Conservation (phyloP, 1,140 invertebrate genomes). For the Drosophila varians region DNA sequence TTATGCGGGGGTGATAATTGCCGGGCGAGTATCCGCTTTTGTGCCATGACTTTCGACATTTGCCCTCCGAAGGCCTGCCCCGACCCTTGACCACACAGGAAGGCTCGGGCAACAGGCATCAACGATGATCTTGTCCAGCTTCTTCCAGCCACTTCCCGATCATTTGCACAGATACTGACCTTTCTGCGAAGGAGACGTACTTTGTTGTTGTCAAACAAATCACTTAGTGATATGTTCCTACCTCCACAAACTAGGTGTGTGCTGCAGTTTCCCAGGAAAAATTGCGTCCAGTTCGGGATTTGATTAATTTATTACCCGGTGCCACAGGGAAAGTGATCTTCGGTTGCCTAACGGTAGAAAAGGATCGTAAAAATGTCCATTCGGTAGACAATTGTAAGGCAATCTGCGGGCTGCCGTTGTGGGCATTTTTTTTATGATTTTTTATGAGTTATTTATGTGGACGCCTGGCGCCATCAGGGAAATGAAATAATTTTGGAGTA, state of each 20-base stretch:
- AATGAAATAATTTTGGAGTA: constrained; percentile 16
- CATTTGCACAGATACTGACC: constrained; percentile 43
- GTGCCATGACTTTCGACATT: constrained; percentile 66
- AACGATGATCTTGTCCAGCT: constrained; percentile 44
- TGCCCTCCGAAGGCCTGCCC: constrained; percentile 4
- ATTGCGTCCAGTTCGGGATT: constrained; percentile 18
- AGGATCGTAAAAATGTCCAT: constrained; percentile 23
- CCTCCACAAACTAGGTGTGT: constrained; percentile 62
- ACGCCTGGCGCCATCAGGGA: constrained; percentile 23
- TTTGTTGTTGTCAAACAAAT: constrained; percentile 73
- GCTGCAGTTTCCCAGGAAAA: constrained; percentile 67
- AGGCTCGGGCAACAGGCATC: constrained; percentile 9
- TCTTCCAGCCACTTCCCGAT: constrained; percentile 58
- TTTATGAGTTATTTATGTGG: constrained; percentile 45
- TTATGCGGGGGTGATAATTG: constrained; percentile 72
- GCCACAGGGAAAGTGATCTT: constrained; percentile 32
- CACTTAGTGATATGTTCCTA: constrained; percentile 37
- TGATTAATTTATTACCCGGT: constrained; percentile 45
- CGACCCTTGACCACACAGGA: constrained; percentile 55
- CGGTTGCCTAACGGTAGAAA: constrained; percentile 24
- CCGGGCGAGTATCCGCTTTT: constrained; percentile 35
- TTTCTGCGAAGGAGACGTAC: constrained; percentile 65
- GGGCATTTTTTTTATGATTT: constrained; percentile 20
- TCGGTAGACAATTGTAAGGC: constrained; percentile 28
- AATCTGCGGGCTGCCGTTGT: constrained; percentile 39